Percentiles rank a stretch among this genome's conserved stretches.
phyloP scores from a whole-genome alignment of 2,797 vertebrate genomes.

The Nasua narica region DNA sequence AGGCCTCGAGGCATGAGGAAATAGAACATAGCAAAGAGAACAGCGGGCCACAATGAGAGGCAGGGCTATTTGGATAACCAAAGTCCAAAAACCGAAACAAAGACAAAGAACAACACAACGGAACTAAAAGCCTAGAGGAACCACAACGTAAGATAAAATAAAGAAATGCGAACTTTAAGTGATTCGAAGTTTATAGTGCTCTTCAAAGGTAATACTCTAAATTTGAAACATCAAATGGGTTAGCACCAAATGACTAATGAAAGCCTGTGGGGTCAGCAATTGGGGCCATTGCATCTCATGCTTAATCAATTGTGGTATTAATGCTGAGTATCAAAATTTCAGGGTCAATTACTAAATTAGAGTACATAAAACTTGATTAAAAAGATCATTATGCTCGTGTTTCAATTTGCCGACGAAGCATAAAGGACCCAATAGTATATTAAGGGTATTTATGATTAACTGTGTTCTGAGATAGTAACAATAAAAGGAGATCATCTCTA shows the following conservation, averaged over 20 bases:
- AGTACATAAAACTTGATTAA: background rate
- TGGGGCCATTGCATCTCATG: background rate
- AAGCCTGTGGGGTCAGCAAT: background rate
- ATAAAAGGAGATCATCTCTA: background rate
- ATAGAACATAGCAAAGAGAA: background rate
- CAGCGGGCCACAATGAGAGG: background rate
- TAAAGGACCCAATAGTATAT: background rate
- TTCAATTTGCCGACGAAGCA: background rate
- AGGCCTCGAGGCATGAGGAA: background rate
- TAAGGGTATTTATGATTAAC: background rate
- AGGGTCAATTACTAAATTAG: conserved; percentile 19
- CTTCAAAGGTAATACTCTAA: background rate
- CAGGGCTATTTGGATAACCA: background rate
- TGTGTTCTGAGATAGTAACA: background rate
- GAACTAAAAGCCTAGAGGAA: background rate
- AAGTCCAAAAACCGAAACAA: background rate
- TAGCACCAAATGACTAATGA: background rate
- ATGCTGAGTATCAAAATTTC: background rate
- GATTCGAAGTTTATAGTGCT: background rate
- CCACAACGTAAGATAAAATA: background rate
- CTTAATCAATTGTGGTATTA: background rate
- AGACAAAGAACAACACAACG: background rate
- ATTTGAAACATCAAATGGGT: background rate
- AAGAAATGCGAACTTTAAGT: background rate
- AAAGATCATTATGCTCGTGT: background rate